These are phyloP conservation scores for Cyprinodon tularosa DNA, from an alignment of 2,113 vertebrate genomes.

Conservation along the genomic window DNA sequence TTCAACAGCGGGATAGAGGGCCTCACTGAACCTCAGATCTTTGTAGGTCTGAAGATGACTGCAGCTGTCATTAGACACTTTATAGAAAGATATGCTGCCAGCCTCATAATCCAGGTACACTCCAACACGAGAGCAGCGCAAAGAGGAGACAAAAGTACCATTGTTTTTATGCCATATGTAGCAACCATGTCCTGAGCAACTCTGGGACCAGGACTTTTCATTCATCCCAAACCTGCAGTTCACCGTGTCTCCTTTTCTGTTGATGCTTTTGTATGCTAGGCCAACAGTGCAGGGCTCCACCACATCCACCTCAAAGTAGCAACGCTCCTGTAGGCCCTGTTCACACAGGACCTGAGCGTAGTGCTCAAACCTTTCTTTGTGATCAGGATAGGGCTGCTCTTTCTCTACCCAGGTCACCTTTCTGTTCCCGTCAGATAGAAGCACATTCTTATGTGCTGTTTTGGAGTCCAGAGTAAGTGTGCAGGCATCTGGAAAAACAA, in stretches of 20 bases:
- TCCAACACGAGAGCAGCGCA: slow-evolving; percentile 29
- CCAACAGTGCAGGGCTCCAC: slow-evolving; percentile 26
- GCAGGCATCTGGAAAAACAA: slow-evolving; percentile 51
- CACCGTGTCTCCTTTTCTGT: background rate
- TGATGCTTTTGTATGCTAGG: slow-evolving; percentile 51
- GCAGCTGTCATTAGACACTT: slow-evolving; percentile 13
- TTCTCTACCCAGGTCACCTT: slow-evolving; percentile 44
- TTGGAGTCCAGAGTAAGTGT: slow-evolving; percentile 32
- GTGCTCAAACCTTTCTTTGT: slow-evolving; percentile 23
- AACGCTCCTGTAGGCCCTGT: slow-evolving; percentile 31
- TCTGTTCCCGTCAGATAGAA: slow-evolving; percentile 46
- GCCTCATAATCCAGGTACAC: slow-evolving; percentile 50
- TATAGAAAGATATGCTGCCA: slow-evolving; percentile 60
- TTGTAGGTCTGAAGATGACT: slow-evolving; percentile 35
- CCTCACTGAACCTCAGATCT: background rate
- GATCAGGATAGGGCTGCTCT: background rate
- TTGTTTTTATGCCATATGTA: background rate
- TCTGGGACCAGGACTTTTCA: slow-evolving; percentile 51
- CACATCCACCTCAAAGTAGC: slow-evolving; percentile 64
- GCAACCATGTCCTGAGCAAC: slow-evolving; percentile 7
- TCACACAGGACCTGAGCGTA: slow-evolving; percentile 43
- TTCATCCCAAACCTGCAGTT: slow-evolving; percentile 41
- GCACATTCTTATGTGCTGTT: slow-evolving; percentile 32
- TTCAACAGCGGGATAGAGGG: slow-evolving; percentile 34
- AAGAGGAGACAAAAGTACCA: fast-evolving